Evolutionary conservation across 2,113 vertebrate species (phyloP).

Genomic region (Dipodomys stephensi): DNA sequence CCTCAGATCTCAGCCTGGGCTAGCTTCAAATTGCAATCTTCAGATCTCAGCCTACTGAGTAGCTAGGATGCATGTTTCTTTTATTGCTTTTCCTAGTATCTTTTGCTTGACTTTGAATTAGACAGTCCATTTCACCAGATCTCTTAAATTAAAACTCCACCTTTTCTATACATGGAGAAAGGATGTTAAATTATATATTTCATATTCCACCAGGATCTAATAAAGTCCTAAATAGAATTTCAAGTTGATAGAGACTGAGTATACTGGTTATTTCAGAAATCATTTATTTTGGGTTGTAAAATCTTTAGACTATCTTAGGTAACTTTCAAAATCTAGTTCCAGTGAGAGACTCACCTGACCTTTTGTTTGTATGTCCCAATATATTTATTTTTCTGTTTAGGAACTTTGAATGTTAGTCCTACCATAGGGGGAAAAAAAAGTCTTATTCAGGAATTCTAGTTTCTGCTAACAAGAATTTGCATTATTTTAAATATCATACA

Average conservation of each 20-base stretch:
- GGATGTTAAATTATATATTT: too few relatives aligned
- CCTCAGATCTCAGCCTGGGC: too few relatives aligned
- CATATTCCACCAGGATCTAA: slow-evolving; percentile 4
- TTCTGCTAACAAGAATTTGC: slow-evolving; percentile 35
- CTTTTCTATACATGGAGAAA: not conserved
- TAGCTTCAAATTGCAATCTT: too few relatives aligned
- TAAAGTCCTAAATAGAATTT: slow-evolving; percentile 10
- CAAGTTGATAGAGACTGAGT: slow-evolving; percentile 33
- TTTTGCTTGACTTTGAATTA: slow-evolving; percentile 39
- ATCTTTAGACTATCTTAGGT: too few relatives aligned
- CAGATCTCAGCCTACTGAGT: too few relatives aligned
- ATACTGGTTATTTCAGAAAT: slow-evolving; percentile 34
- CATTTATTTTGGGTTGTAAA: not conserved
- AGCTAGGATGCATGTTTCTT: not conserved
- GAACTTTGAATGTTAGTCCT: not conserved
- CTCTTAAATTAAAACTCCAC: not conserved
- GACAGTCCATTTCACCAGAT: slow-evolving; percentile 22
- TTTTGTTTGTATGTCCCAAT: slow-evolving; percentile 11
- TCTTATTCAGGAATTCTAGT: slow-evolving; percentile 35
- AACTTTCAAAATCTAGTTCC: slow-evolving; percentile 7
- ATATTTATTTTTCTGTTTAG: slow-evolving; percentile 36
- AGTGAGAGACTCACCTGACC: not conserved
- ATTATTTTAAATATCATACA: slow-evolving; percentile 3
- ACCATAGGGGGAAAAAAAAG: not conserved
- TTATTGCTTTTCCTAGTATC: not conserved